phyloP scores from a whole-genome alignment of 2,113 vertebrate species.

The Lepus americanus region DNA sequence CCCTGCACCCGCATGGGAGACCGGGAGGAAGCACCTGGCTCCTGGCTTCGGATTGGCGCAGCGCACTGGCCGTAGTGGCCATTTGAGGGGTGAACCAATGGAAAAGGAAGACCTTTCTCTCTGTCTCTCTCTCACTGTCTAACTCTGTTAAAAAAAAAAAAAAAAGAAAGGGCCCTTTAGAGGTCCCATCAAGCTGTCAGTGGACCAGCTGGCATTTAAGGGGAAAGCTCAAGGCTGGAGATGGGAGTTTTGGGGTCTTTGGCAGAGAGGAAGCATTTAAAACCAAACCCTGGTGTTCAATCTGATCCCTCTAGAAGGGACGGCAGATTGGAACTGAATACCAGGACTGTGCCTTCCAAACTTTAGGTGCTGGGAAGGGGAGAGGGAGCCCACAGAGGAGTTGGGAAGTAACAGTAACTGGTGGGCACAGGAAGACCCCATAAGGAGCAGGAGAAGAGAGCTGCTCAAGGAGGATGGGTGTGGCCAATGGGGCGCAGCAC shows the following conservation, averaged over 20 bases:
- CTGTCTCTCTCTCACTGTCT: too few relatives aligned
- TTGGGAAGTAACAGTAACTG: too few relatives aligned
- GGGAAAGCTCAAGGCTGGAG: neutral
- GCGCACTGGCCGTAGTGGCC: too few relatives aligned
- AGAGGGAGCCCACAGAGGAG: neutral
- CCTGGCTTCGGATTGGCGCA: too few relatives aligned
- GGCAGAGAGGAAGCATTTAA: neutral
- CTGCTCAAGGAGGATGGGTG: neutral
- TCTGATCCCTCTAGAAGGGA: neutral
- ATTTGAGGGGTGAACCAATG: too few relatives aligned
- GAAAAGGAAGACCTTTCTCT: too few relatives aligned
- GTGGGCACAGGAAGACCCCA: neutral
- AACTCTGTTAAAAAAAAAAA: too few relatives aligned
- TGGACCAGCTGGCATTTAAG: neutral
- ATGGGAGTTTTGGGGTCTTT: neutral
- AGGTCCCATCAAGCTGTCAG: neutral
- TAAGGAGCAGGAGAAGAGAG: neutral
- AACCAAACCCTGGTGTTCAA: neutral
- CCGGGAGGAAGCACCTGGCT: too few relatives aligned
- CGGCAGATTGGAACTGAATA: neutral
- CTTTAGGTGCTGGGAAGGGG: neutral
- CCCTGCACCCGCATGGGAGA: too few relatives aligned
- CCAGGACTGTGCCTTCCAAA: neutral
- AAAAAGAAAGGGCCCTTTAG: neutral
- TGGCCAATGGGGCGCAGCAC: neutral